Evolutionary conservation across 2,113 vertebrate species (phyloP).

Genomic region (Rana temporaria): DNA sequence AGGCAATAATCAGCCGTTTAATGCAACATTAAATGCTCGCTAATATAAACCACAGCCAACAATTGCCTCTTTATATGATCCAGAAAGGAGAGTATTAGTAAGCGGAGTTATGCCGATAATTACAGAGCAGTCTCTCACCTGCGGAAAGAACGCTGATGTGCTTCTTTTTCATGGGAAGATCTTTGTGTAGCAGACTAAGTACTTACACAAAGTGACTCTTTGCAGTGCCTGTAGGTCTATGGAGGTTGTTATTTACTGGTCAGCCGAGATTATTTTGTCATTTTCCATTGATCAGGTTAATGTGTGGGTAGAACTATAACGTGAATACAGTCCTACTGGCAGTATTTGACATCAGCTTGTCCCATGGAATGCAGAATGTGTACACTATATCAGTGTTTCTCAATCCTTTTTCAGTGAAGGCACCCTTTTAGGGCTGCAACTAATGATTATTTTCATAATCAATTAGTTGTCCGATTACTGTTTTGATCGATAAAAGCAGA

Average conservation of each 20-base stretch:
- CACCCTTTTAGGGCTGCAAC: too few relatives aligned
- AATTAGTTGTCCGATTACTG: too few relatives aligned
- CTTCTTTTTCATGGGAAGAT: not conserved
- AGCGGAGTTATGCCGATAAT: not conserved
- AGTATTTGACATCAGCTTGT: too few relatives aligned
- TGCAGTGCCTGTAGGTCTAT: not conserved
- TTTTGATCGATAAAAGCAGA: too few relatives aligned
- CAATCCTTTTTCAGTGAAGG: too few relatives aligned
- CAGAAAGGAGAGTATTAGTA: constrained; percentile 18
- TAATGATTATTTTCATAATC: too few relatives aligned
- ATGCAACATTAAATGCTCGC: constrained; percentile 30
- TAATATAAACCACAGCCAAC: constrained; percentile 7
- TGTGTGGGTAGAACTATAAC: not conserved
- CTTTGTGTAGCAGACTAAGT: not conserved
- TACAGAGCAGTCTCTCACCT: not conserved
- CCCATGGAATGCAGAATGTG: too few relatives aligned
- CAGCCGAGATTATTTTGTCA: not conserved
- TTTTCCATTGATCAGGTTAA: not conserved
- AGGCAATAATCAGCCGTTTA: constrained; percentile 32
- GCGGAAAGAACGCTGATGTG: not conserved
- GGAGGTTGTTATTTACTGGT: not conserved
- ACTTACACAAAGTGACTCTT: too few relatives aligned
- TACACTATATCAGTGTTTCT: too few relatives aligned
- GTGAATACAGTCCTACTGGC: not conserved
- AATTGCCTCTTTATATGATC: constrained; percentile 15